phyloP scores from a whole-genome alignment of 1,140 invertebrate genomes.

The Drosophila nannoptera region DNA sequence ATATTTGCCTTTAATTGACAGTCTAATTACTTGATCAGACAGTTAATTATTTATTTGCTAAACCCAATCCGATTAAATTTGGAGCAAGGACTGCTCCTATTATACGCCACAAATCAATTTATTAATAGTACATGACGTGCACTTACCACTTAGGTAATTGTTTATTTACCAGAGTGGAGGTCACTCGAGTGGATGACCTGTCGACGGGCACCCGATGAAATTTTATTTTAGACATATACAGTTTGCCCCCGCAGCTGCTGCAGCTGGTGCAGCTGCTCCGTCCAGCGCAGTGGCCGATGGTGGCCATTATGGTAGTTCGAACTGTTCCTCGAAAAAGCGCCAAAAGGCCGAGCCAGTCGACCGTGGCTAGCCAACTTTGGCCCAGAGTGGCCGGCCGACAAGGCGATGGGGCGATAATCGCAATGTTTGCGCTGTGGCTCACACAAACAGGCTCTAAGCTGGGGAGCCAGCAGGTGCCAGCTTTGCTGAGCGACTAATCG shows the following conservation, averaged over 20 bases:
- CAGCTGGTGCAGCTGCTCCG: no score
- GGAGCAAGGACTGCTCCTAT: background rate
- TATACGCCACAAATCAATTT: conserved; percentile 2
- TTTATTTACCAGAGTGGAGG: conserved; percentile 20
- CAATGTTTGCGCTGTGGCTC: no score
- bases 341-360: conserved; percentile 50
- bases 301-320: no score
- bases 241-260: no score
- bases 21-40: background rate
- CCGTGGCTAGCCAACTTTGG: conserved; percentile 3
- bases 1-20: background rate
- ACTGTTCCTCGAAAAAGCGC: conserved; percentile 21
- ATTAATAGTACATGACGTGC: conserved; percentile 36
- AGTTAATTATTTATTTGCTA: background rate
- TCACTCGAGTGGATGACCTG: conserved; percentile 15
- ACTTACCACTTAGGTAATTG: conserved; percentile 51
- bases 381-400: conserved; percentile 4
- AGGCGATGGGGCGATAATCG: no score
- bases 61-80: background rate
- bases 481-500: no score
- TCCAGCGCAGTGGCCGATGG: no score
- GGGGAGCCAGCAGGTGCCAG: background rate
- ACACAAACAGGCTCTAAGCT: no score
- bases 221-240: no score
- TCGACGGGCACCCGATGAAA: conserved; percentile 1